Evolutionary conservation across 1,140 invertebrate genomes (phyloP).

Genomic region (Drosophila setifemur): DNA sequence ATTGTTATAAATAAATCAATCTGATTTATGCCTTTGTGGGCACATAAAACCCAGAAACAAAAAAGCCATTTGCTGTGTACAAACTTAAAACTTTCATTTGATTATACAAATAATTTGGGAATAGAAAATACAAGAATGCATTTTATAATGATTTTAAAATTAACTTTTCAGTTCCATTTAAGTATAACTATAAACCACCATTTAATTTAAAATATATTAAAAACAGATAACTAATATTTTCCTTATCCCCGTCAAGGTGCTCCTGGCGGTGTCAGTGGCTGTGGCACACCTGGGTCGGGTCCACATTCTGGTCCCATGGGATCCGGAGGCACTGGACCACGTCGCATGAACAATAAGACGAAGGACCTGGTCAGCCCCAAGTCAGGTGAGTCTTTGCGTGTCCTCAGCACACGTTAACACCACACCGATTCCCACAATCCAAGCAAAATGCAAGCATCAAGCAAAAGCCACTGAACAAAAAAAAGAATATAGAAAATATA

Average conservation of each 20-base stretch:
- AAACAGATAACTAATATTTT: neutral
- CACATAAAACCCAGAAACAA: too few species aligned
- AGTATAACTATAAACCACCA: too few species aligned
- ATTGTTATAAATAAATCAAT: neutral
- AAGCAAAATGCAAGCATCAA: conserved; percentile 26
- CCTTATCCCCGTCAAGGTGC: conserved; percentile 46
- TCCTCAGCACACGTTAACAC: neutral
- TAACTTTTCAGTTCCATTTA: too few species aligned
- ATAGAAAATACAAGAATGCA: neutral
- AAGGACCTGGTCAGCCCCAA: conserved; percentile 82
- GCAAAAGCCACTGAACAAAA: conserved; percentile 16
- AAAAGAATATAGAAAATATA: too few species aligned
- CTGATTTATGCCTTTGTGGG: neutral
- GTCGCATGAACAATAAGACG: conserved; percentile 82
- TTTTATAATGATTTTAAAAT: neutral
- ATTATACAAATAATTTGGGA: too few species aligned
- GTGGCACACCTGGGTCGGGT: conserved; percentile 80
- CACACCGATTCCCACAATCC: conserved; percentile 16
- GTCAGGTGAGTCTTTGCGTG: conserved; percentile 73
- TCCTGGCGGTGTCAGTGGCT: conserved; percentile 72
- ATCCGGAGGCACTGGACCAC: conserved; percentile 79
- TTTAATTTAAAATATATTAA: too few species aligned
- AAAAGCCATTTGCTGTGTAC: too few species aligned
- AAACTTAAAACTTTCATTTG: too few species aligned
- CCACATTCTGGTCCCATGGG: conserved; percentile 79